Conservation (phyloP, 2,113 vertebrate species). For the Otis tarda region DNA sequence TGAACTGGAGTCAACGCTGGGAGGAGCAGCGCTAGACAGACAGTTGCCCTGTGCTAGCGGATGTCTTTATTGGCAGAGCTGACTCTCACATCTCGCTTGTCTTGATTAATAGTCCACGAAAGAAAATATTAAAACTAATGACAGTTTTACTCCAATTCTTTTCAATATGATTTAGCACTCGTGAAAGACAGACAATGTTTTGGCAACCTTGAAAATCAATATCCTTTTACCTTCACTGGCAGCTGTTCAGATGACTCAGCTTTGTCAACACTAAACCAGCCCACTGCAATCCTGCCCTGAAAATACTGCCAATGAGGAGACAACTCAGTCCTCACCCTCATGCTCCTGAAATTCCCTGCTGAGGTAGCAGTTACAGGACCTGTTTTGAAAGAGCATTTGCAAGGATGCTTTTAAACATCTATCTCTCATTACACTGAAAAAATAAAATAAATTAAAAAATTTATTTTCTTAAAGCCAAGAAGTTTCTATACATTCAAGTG, state of each 20-base stretch:
- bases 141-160: not conserved
- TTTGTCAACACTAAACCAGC: not conserved
- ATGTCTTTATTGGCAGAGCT: not conserved
- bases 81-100: fast-evolving
- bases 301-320: not conserved
- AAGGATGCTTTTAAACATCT: not conserved
- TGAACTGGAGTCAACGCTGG: not conserved
- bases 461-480: not conserved
- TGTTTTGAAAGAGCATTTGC: not conserved
- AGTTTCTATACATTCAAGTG: not conserved
- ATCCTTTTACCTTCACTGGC: not conserved
- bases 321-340: not conserved
- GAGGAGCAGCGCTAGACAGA: not conserved
- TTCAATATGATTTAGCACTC: not conserved
- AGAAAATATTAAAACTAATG: not conserved
- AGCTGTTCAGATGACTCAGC: not conserved
- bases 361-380: not conserved
- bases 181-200: not conserved
- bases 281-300: not conserved
- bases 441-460: not conserved
- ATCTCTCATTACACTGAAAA: fast-evolving
- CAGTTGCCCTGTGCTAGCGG: not conserved
- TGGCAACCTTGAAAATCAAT: not conserved
- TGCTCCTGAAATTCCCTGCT: not conserved
- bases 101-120: not conserved